phyloP scores from a whole-genome alignment of 2,113 vertebrate genomes.

The Protomyctophum bolini region DNA sequence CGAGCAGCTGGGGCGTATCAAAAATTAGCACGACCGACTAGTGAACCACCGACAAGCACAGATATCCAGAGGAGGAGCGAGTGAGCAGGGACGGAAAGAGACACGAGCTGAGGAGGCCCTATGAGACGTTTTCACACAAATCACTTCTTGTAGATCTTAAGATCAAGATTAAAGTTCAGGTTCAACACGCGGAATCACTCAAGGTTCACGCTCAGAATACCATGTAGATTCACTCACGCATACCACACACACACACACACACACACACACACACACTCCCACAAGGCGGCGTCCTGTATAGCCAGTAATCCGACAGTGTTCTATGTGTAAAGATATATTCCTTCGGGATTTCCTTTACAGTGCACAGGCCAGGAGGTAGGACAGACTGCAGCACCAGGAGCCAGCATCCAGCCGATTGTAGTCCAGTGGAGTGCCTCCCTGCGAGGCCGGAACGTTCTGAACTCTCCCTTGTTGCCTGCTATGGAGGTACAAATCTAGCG shows the following conservation, averaged over 20 bases:
- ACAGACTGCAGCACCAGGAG: constrained; percentile 66
- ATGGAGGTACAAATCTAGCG: constrained; percentile 54
- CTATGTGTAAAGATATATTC: constrained; percentile 8
- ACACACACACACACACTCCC: constrained; percentile 2
- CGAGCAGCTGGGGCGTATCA: not conserved
- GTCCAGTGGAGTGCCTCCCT: constrained; percentile 53
- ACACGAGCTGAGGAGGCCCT: constrained; percentile 27
- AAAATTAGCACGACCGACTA: not conserved
- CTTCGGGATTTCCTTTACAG: constrained; percentile 54
- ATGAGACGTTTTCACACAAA: constrained; percentile 33
- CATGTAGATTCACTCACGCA: constrained; percentile 11
- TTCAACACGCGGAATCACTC: not conserved
- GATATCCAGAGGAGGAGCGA: constrained; percentile 19
- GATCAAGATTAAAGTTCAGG: too few relatives aligned
- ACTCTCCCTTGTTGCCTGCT: constrained; percentile 30
- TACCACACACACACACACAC: constrained; percentile 13
- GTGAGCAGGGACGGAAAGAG: constrained; percentile 5
- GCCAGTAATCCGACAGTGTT: not conserved
- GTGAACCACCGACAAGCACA: constrained; percentile 18
- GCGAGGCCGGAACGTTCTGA: constrained; percentile 62
- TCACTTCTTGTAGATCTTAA: not conserved
- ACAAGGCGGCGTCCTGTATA: constrained; percentile 18
- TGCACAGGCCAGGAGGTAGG: constrained; percentile 53
- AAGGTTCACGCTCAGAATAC: not conserved
- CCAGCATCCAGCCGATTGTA: constrained; percentile 47